These are phyloP conservation scores for Hoplostethus atlanticus DNA, from an alignment of 2,797 vertebrate genomes.

Conservation along the genomic window DNA sequence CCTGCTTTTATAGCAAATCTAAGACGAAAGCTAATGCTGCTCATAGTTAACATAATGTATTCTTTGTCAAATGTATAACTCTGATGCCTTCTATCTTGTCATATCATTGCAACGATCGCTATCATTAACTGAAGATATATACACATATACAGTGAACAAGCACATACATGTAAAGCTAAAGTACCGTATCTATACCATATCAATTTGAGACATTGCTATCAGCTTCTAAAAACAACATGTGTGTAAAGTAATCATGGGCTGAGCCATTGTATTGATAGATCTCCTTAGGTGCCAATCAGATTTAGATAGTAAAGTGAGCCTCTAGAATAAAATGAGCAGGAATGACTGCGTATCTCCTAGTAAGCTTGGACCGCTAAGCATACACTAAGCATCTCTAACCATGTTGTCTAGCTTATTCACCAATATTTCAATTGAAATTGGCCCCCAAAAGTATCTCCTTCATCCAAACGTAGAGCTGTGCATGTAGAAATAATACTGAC, in stretches of 20 bases:
- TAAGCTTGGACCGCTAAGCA: conserved; percentile 53
- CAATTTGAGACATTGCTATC: not conserved
- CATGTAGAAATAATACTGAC: conserved; percentile 79
- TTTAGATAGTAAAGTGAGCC: conserved; percentile 19
- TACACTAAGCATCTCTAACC: conserved; percentile 33
- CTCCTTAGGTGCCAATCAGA: conserved; percentile 21
- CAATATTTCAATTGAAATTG: conserved; percentile 64
- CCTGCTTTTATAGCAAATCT: conserved; percentile 33
- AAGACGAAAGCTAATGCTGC: conserved; percentile 5
- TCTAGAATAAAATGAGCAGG: conserved; percentile 31
- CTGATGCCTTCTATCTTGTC: conserved; percentile 15
- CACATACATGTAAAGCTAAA: conserved; percentile 52
- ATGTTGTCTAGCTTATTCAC: conserved; percentile 70
- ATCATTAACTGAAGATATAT: conserved; percentile 57
- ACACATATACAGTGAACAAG: conserved; percentile 64
- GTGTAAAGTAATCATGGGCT: conserved; percentile 25
- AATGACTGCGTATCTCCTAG: conserved; percentile 19
- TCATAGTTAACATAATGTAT: conserved; percentile 26
- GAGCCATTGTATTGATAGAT: conserved; percentile 4
- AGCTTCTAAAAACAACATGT: conserved; percentile 47
- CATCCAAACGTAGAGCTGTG: conserved; percentile 59
- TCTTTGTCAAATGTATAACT: conserved; percentile 23
- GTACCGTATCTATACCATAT: conserved; percentile 60
- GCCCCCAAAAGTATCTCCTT: conserved; percentile 74
- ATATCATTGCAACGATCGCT: conserved; percentile 36